A percentile compares a stretch with the other conserved stretches of the same genome.
phyloP scores from a whole-genome alignment of 2,113 vertebrate species.

The Gymnorhina tibicen region DNA sequence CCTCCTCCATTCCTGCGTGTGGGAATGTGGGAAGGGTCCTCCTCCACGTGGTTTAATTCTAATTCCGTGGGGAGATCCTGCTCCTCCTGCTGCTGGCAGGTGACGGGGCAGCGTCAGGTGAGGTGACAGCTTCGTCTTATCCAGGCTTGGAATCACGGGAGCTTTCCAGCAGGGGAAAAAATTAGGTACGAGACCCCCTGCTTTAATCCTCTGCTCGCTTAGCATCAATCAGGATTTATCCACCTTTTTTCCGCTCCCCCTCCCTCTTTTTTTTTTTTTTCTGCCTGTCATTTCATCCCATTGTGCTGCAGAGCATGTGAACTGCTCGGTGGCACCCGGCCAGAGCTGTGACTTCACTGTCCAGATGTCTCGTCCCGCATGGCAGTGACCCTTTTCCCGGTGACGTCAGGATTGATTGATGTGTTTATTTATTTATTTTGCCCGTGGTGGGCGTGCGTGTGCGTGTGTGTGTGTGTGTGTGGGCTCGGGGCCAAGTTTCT shows the following conservation, averaged over 20 bases:
- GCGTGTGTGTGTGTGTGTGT: not conserved
- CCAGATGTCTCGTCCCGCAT: constrained; percentile 45
- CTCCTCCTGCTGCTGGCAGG: not conserved
- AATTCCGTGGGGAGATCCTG: not conserved
- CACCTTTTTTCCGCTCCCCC: no score
- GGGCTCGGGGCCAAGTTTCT: not conserved
- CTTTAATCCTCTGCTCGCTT: not conserved
- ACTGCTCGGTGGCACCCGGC: not conserved
- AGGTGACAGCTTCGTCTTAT: not conserved
- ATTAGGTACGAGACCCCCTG: not conserved
- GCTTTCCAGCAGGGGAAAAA: not conserved
- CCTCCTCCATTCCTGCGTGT: not conserved
- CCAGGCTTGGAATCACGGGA: not conserved
- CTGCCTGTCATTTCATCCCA: not conserved
- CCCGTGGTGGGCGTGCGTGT: not conserved
- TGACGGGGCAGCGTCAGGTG: not conserved
- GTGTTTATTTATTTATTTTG: constrained; percentile 53
- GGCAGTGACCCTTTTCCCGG: constrained; percentile 38
- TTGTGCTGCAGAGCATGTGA: not conserved
- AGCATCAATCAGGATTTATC: not conserved
- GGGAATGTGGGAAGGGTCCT: not conserved
- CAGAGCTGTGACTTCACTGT: constrained; percentile 50
- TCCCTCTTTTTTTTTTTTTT: not conserved
- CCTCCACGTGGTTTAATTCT: not conserved
- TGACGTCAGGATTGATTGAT: constrained; percentile 20